Percentiles rank a stretch among this genome's conserved stretches.
Evolutionary conservation across 2,888 invertebrate genomes (phyloP).

Genomic region (Synergus laeviventris): DNA sequence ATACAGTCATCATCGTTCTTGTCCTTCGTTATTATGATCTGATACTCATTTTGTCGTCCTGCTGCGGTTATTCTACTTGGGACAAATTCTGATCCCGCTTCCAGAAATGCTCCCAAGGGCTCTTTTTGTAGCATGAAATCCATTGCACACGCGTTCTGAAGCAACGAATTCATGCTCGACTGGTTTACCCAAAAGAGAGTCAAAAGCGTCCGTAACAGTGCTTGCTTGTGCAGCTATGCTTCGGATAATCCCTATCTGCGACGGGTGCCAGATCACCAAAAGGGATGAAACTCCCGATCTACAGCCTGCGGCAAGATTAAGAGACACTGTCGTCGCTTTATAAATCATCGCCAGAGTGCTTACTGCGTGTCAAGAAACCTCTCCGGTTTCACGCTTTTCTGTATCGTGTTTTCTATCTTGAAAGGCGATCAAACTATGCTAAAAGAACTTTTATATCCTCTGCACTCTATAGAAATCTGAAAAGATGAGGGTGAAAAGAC

Average conservation of each 20-base stretch:
- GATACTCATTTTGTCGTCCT: neutral
- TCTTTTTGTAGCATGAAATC: constrained; percentile 8
- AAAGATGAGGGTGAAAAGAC: constrained; percentile 22
- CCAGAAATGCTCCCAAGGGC: neutral
- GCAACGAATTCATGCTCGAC: constrained; percentile 50
- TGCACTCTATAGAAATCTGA: neutral
- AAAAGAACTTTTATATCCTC: neutral
- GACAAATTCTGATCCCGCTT: neutral
- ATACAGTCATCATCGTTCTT: neutral
- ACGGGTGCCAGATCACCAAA: constrained; percentile 43
- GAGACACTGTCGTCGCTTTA: constrained; percentile 12
- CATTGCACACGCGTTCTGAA: constrained; percentile 28
- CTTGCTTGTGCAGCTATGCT: constrained; percentile 33
- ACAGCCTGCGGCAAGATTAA: constrained; percentile 24
- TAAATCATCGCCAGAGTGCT: constrained; percentile 33
- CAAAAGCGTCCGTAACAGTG: constrained; percentile 33
- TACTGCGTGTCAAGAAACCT: constrained; percentile 6
- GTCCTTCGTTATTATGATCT: neutral
- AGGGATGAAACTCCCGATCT: constrained; percentile 41
- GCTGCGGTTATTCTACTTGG: neutral
- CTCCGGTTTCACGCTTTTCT: constrained; percentile 39
- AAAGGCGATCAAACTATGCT: constrained; percentile 27
- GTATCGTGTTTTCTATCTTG: constrained; percentile 9
- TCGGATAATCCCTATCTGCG: constrained; percentile 60
- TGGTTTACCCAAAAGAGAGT: constrained; percentile 53